phyloP scores from a whole-genome alignment of 2,113 vertebrate genomes.

The Thomomys bottae region DNA sequence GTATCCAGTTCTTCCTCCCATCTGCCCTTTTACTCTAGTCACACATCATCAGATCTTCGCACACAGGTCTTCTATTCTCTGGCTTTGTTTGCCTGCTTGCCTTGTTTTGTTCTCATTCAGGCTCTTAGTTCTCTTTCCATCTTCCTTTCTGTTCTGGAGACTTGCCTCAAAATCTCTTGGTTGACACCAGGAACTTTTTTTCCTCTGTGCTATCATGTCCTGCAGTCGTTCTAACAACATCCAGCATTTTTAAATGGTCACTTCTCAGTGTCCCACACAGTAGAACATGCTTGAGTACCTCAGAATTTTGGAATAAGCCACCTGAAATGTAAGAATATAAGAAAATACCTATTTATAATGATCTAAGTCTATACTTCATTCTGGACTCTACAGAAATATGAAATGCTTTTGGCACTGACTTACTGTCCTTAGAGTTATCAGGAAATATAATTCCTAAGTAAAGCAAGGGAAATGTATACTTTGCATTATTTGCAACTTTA shows the following conservation, averaged over 20 bases:
- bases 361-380: neutral
- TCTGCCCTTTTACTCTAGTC: neutral
- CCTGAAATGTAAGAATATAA: neutral
- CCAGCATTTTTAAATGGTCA: neutral
- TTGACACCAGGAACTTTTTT: neutral
- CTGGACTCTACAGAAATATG: neutral
- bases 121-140: neutral
- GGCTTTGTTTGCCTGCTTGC: neutral
- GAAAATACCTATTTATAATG: neutral
- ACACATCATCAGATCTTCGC: neutral
- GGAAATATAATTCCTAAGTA: neutral
- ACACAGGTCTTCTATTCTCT: neutral
- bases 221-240: neutral
- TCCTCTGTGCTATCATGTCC: neutral
- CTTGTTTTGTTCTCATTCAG: neutral
- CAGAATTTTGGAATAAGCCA: neutral
- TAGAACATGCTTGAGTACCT: neutral
- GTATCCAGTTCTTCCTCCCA: neutral
- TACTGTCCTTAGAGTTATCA: neutral
- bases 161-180: neutral
- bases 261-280: neutral
- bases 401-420: neutral
- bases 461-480: neutral
- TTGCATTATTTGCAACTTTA: neutral
- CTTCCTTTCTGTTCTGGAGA: neutral